phyloP scores from a whole-genome alignment of 1,140 invertebrate species.

The Drosophila tsacasi region DNA sequence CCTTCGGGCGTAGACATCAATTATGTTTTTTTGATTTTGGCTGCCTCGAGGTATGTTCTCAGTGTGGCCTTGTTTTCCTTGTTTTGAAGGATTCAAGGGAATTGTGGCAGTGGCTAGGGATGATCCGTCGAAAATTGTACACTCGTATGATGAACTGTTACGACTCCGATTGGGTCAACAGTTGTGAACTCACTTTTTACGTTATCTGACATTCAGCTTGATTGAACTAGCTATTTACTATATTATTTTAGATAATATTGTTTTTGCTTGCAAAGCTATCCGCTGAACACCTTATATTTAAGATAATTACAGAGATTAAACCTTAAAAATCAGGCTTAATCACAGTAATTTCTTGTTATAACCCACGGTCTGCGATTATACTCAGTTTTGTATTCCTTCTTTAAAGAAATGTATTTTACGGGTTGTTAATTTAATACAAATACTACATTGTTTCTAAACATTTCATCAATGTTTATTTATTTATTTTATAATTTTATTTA shows the following conservation, averaged over 20 bases:
- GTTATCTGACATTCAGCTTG: background rate
- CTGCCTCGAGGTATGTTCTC: constrained; percentile 44
- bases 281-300: background rate
- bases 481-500: too few relatives aligned
- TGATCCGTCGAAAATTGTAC: constrained; percentile 9
- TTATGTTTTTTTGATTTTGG: constrained; percentile 69
- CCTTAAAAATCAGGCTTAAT: background rate
- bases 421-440: too few relatives aligned
- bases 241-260: too few relatives aligned
- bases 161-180: background rate
- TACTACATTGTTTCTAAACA: too few relatives aligned
- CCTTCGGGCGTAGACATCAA: constrained; percentile 60
- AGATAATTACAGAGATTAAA: background rate
- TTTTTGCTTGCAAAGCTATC: background rate
- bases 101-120: constrained; percentile 17
- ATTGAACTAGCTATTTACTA: too few relatives aligned
- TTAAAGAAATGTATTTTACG: too few relatives aligned
- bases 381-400: too few relatives aligned
- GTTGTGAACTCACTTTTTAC: background rate
- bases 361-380: background rate
- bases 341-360: background rate
- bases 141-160: constrained; percentile 15
- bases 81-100: background rate
- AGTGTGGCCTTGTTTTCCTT: constrained; percentile 3
- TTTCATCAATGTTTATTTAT: too few relatives aligned